These are phyloP conservation scores for Galeruca laticollis DNA, from an alignment of 2,888 invertebrate genomes.

Conservation along the genomic window DNA sequence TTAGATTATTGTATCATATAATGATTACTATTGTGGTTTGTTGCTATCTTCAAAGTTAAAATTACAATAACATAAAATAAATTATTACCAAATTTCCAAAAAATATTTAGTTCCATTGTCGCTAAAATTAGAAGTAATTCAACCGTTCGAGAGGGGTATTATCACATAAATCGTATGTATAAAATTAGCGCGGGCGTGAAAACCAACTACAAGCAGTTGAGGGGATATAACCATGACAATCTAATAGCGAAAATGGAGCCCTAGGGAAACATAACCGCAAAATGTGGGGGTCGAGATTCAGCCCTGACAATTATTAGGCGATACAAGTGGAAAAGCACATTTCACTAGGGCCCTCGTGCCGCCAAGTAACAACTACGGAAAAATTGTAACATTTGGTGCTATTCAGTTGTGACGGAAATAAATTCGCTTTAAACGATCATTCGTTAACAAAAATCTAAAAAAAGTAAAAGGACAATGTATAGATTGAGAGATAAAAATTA, in stretches of 20 bases:
- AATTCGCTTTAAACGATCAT: neutral
- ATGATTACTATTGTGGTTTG: neutral
- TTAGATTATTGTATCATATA: too few relatives aligned
- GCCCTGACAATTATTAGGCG: conserved; percentile 63
- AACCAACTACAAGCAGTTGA: conserved; percentile 41
- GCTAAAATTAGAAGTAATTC: conserved; percentile 21
- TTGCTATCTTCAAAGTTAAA: neutral
- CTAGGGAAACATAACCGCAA: conserved; percentile 65
- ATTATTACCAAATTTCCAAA: neutral
- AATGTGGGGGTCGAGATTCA: conserved; percentile 61
- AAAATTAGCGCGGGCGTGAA: conserved; percentile 44
- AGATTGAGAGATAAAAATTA: too few relatives aligned
- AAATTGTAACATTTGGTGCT: conserved; percentile 39
- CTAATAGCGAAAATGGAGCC: conserved; percentile 66
- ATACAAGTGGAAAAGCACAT: conserved; percentile 52
- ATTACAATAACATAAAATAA: neutral
- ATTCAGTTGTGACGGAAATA: conserved; percentile 14
- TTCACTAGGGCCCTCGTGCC: conserved; percentile 43
- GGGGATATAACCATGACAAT: conserved; percentile 56
- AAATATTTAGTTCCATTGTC: conserved; percentile 8
- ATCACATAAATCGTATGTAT: conserved; percentile 47
- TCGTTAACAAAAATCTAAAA: neutral
- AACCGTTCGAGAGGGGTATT: conserved; percentile 12
- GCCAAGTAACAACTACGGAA: conserved; percentile 18
- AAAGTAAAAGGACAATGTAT: neutral